Conservation (phyloP, 1,140 invertebrate genomes). For the Drosophila elegans region DNA sequence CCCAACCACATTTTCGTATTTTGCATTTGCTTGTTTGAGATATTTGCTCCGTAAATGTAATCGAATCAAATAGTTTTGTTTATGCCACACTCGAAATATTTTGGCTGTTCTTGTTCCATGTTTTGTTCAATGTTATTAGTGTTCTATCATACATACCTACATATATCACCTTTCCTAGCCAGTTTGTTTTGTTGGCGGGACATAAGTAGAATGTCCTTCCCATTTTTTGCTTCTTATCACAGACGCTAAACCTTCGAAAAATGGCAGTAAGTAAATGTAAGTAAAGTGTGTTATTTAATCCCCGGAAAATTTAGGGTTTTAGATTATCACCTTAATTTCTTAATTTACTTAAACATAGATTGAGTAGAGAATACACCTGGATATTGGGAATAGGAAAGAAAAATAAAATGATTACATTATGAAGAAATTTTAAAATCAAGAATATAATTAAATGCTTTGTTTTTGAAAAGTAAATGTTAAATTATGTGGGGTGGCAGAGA, state of each 20-base stretch:
- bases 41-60: conserved; percentile 48
- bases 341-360: conserved; percentile 31
- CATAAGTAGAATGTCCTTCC: conserved; percentile 51
- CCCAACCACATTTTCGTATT: conserved; percentile 46
- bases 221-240: conserved; percentile 27
- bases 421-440: not conserved
- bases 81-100: conserved; percentile 37
- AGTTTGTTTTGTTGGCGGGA: conserved; percentile 30
- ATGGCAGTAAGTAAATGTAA: conserved; percentile 55
- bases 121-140: conserved; percentile 48
- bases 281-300: conserved; percentile 23
- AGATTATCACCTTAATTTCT: conserved; percentile 2
- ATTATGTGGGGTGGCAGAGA: not conserved
- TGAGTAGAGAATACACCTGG: conserved; percentile 48
- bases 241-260: conserved; percentile 31
- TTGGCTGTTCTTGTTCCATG: conserved; percentile 62
- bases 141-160: conserved; percentile 17
- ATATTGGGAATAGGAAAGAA: not conserved
- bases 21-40: conserved; percentile 73
- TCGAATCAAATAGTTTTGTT: conserved; percentile 35
- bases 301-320: not conserved
- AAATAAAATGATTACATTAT: no score
- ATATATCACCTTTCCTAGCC: conserved; percentile 36
- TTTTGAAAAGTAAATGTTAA: no score
- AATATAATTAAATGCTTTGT: no score